Base-by-base conservation (phyloP, 2,113 vertebrate species). In the Pygoscelis adeliae region DNA sequence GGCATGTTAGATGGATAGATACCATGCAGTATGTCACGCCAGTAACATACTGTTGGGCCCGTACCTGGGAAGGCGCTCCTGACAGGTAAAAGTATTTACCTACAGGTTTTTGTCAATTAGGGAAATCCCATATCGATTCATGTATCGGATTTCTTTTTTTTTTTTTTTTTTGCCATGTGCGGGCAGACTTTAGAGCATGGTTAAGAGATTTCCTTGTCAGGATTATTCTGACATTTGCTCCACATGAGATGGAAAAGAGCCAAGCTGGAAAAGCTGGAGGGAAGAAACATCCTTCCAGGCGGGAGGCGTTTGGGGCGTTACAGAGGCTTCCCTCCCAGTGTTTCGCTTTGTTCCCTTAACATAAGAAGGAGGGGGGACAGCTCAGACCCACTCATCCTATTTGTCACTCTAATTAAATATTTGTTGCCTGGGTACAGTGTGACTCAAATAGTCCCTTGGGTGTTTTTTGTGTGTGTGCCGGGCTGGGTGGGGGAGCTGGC, bases 181-280 rank as follows among this genome's bases (percentile, higher is more conserved):
- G 1, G 86, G 40, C 83, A 84, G 44, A 56, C 26, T 81, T 87
- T 56, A 78, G 40, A 55, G 36, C 42, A 11, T 6, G 47, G 55
- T 62, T 81, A 84, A 74, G 61, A 89, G 90, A 89, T 82, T 92
- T 90, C 92, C 4, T 0, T 78, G 82, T 92, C 72, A 61, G 77
- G 81, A 86, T 93, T 92, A 71, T 59, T 74, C 63, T 86, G 67
- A 55, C 59, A 34, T 92, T 97, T 42, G 76, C 61, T 90, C 56
- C 76, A 42, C 62, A 23, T 67, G 62, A 49, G 47, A 21, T 73
- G 83, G 93, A 93, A 53, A 67, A 94, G 21, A 71, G 80, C 76
- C 80, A 90, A 61, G 72, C 23, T 94, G 83, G 59, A 74, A 89
- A 44, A 74, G 42, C 69, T 47, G 59, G 76, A 78, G 63, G 77